Evolutionary conservation across 2,113 vertebrate genomes (phyloP), one percentile per base, ranked within the genome.

Genomic region (Lota lota): DNA sequence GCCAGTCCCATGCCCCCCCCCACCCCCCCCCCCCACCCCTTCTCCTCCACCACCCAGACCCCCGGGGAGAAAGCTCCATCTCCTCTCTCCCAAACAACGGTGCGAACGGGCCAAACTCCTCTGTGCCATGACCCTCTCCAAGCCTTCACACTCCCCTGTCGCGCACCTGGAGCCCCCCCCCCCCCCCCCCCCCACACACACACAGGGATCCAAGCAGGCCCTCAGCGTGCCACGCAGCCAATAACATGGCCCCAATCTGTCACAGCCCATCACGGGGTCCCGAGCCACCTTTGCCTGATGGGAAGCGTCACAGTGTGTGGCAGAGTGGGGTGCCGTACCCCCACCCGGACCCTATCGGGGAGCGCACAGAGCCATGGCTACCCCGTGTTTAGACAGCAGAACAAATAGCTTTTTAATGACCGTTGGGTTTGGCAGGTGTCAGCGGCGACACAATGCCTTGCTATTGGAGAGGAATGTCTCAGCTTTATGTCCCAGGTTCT

Each of bases 201-300:
- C 36, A 40, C 11, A 7, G 36, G 73, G 66, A 60, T 63, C 36
- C 11, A 7, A 40, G 11, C 69, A 65, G 68, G 71, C 60, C 72
- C 67, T 77, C 80, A 78, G 74, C 68, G 75, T 69, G 79, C 82
- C 78, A 56, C 63, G 67, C 82, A 69, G 72, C 79, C 86, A 82
- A 79, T 10, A 18, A 63, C 74, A 78, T 67, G 71, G 87, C 85
- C 87, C 75, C 82, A 89, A 90, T 90, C 88, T 90, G 88, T 89
- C 88, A 90, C 79, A 73, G 82, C 76, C 78, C 83, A 64, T 88
- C 86, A 85, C 50, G 16, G 67, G 79, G 78, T 87, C 82, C 79
- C 68, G 68, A 84, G 81, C 81, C 80, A 79, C 71, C 70, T 79
- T 81, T 72, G 72, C 74, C 36, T 74, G 61, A 65, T 58, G 36